A percentile compares a stretch with the other conserved stretches of the same genome.
Evolutionary conservation across 2,797 vertebrate species (phyloP).

Genomic region (Anguilla megastoma): DNA sequence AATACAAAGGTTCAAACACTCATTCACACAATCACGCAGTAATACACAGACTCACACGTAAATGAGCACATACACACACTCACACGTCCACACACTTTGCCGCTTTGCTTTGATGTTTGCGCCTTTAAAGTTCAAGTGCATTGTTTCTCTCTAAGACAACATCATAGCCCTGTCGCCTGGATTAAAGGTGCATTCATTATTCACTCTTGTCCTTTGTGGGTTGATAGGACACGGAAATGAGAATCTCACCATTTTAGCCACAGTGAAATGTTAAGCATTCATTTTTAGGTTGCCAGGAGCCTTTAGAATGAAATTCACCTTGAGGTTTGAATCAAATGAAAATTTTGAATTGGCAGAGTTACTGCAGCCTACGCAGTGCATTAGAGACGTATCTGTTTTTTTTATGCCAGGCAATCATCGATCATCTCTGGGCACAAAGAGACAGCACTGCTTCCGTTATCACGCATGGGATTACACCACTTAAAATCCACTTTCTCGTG

Average conservation of each 20-base stretch:
- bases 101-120: background rate
- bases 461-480: background rate
- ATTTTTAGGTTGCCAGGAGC: background rate
- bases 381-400: background rate
- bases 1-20: background rate
- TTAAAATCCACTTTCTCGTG: background rate
- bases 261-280: background rate
- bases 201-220: constrained; percentile 23
- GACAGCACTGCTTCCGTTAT: background rate
- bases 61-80: background rate
- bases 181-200: constrained; percentile 22
- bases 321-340: background rate
- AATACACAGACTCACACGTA: background rate
- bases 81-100: background rate
- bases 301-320: background rate
- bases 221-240: background rate
- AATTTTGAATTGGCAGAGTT: background rate
- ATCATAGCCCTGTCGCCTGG: constrained; percentile 13
- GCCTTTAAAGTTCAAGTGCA: background rate
- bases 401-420: constrained; percentile 3
- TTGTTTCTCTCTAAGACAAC: constrained; percentile 5
- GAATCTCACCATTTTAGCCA: background rate
- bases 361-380: background rate
- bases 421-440: background rate
- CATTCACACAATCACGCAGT: background rate